Conservation (phyloP, 2,797 vertebrate species). For the Pseudochirops corinnae region DNA sequence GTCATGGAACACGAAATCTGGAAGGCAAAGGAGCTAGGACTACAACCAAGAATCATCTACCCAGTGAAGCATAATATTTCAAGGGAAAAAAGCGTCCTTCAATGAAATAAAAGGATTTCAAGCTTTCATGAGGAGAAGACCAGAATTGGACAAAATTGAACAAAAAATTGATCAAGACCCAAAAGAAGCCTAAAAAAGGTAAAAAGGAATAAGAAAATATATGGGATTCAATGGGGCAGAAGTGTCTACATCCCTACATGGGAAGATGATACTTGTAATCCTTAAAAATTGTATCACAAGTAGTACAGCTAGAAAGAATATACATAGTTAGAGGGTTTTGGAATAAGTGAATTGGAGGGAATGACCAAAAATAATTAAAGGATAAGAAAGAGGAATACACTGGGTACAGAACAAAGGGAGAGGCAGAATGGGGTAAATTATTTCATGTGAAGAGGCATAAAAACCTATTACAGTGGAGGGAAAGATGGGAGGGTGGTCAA, state of each 20-base stretch:
- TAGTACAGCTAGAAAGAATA: background rate
- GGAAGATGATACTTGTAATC: background rate
- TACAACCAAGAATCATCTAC: background rate
- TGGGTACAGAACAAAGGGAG: background rate
- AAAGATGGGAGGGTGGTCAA: background rate
- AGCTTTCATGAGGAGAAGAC: background rate
- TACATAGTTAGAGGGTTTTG: background rate
- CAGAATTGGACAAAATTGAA: background rate
- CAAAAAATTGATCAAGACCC: background rate
- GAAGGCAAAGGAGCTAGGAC: background rate
- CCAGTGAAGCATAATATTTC: background rate
- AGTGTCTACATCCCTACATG: background rate
- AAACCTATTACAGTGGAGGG: background rate
- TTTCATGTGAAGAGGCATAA: background rate
- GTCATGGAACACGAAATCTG: too few relatives aligned
- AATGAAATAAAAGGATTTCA: background rate
- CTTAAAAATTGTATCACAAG: background rate
- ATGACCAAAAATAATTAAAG: background rate
- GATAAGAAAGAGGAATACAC: background rate
- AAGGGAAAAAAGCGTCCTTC: background rate
- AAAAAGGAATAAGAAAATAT: background rate
- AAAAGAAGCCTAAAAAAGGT: background rate
- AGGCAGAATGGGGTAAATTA: background rate
- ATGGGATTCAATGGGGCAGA: background rate
- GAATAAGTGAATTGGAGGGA: background rate